These are phyloP conservation scores for Chironex yamaguchii DNA, from an alignment of 30 jellyfish, hydroid and myxozoan genomes.

Conservation along the genomic window DNA sequence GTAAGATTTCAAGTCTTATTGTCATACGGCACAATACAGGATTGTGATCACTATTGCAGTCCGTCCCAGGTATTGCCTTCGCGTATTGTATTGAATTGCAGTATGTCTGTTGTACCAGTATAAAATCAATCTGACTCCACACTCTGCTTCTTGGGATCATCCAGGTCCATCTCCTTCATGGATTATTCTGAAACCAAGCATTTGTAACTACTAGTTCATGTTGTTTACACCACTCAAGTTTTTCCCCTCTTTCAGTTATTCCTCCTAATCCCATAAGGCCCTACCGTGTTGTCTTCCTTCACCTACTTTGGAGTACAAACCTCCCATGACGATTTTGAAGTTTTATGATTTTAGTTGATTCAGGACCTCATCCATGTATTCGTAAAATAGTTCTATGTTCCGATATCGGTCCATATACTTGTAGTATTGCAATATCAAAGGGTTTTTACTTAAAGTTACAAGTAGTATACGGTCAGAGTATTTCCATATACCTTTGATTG, in stretches of 20 bases:
- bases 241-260: constrained; percentile 25
- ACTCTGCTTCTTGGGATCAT: too few relatives aligned
- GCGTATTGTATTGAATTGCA: too few relatives aligned
- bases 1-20: not conserved
- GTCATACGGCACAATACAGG: constrained; percentile 11
- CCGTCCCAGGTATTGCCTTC: not conserved
- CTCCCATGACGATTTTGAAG: constrained; percentile 27
- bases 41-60: constrained; percentile 10
- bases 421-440: constrained; percentile 23
- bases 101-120: too few relatives aligned
- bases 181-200: too few relatives aligned
- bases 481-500: constrained; percentile 9
- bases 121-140: too few relatives aligned
- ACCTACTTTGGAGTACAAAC: constrained; percentile 34
- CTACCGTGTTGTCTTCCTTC: constrained; percentile 18
- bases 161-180: too few relatives aligned
- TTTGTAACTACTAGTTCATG: too few relatives aligned
- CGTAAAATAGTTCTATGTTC: constrained; percentile 12
- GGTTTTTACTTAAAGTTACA: not conserved
- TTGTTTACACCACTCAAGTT: constrained; percentile 4
- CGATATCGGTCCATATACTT: not conserved
- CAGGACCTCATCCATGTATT: not conserved
- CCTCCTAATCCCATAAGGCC: constrained; percentile 32
- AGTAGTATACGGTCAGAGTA: not conserved
- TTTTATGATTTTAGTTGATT: constrained; percentile 14